A percentile compares a stretch with the other conserved stretches of the same genome.
phyloP scores from a whole-genome alignment of 2,888 invertebrate species.

The Acronicta psi region DNA sequence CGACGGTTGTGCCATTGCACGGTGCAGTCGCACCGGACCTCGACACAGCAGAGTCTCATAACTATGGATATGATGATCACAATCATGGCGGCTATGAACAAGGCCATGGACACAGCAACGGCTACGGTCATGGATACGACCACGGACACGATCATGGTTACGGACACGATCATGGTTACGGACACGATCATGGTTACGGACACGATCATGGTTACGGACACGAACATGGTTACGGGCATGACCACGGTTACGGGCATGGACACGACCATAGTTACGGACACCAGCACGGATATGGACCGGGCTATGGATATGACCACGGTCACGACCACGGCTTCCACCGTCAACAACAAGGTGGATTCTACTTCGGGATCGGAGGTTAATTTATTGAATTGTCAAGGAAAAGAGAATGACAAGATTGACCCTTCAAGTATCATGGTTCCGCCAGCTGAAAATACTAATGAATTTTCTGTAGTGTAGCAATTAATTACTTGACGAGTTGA shows the following conservation, averaged over 20 bases:
- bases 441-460: too few species aligned
- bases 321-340: conserved; percentile 8
- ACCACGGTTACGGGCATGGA: neutral
- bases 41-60: neutral
- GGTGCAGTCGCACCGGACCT: conserved; percentile 1
- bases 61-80: conserved; percentile 2
- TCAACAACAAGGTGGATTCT: conserved; percentile 4
- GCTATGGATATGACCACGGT: conserved; percentile 2
- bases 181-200: neutral
- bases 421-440: neutral
- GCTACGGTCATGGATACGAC: neutral
- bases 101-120: neutral
- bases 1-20: neutral
- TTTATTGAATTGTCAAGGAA: neutral
- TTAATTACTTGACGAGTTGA: neutral
- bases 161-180: neutral
- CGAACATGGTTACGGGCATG: neutral
- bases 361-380: conserved; percentile 9
- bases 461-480: too few species aligned
- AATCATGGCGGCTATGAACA: neutral
- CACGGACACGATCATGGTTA: neutral
- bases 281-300: neutral
- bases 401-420: neutral
- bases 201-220: neutral
- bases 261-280: neutral